Conservation (phyloP, 2,113 vertebrate species). For the Sialia sialis region DNA sequence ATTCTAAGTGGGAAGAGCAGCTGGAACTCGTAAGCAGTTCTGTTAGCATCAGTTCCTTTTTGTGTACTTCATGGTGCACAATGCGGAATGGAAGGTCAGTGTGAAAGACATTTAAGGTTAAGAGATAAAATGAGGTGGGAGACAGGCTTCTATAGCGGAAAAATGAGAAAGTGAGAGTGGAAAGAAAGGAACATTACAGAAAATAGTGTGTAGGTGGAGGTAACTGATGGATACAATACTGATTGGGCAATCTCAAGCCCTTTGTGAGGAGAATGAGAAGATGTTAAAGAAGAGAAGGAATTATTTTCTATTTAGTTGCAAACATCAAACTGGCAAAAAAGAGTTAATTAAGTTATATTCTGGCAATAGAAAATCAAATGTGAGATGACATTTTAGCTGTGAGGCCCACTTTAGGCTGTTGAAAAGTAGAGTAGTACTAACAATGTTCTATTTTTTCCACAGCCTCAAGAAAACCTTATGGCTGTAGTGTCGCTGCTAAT, state of each 20-base stretch:
- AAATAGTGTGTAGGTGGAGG: neutral
- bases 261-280: neutral
- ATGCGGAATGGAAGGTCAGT: neutral
- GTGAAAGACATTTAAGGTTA: neutral
- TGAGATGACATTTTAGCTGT: conserved; percentile 49
- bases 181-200: neutral
- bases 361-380: conserved; percentile 29
- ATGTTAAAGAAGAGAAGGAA: neutral
- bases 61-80: neutral
- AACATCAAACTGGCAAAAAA: neutral
- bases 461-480: conserved; percentile 41
- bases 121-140: neutral
- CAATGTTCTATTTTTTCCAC: conserved; percentile 57
- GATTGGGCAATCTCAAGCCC: neutral
- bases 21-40: neutral
- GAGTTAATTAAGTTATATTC: conserved; percentile 31
- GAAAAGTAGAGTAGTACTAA: conserved; percentile 52
- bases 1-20: neutral
- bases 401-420: conserved; percentile 38
- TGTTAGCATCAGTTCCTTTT: neutral
- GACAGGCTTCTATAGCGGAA: neutral
- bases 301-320: neutral
- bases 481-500: conserved; percentile 44
- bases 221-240: neutral
- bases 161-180: neutral